Base-by-base conservation (phyloP, 2,888 invertebrate genomes). In the Chydorus sphaericus region DNA sequence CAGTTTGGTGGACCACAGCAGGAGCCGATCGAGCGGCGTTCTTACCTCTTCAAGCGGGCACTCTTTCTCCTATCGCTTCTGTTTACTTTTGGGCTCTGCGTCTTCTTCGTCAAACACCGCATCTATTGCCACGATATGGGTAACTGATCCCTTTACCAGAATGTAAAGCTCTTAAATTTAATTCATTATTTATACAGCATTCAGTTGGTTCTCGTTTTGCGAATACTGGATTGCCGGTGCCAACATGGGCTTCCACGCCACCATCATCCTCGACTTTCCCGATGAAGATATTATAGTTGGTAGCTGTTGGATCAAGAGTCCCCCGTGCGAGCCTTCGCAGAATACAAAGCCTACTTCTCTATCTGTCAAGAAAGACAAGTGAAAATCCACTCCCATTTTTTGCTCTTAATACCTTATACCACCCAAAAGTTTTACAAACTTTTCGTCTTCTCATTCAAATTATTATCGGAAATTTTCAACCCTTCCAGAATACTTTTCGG, bases 161-260 rank as follows among this genome's bases (percentile, higher is more conserved):
- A 18, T 26, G 11, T 37, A n/a, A 52, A 28, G n/a, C 18, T 51
- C 49, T 50, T 59, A 51, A 58, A 59, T 62, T 58, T 58, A 57
- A 59, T 59, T 62, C 55, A 29, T 56, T 26, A 11, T 44, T 44
- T 44, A 77, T 77, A 62, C 76, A 92, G 93, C 92, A 49, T 93
- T 93, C 73, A 92, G 90, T 68, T 86, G 86, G 83, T 93, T 93
- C 74, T 89, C 93, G 2, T 77, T 88, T 57, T 91, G 88, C 70
- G 93, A 93, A 71, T 93, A 93, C 70, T 77, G 90, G 66, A 83
- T 93, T 66, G 91, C 92, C 56, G 81, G 84, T 55, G 83, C 87
- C 62, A 93, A 92, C 71, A 92, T 93, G 88, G 83, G 83, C 58
- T 93, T 89, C 73, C 92, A 93, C 67, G 80, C 87, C 61, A 83